Percentiles rank a stretch among this genome's conserved stretches.
These are phyloP conservation scores for Conopomorpha cramerella DNA, from an alignment of 1,140 invertebrate genomes.

Conservation along the genomic window DNA sequence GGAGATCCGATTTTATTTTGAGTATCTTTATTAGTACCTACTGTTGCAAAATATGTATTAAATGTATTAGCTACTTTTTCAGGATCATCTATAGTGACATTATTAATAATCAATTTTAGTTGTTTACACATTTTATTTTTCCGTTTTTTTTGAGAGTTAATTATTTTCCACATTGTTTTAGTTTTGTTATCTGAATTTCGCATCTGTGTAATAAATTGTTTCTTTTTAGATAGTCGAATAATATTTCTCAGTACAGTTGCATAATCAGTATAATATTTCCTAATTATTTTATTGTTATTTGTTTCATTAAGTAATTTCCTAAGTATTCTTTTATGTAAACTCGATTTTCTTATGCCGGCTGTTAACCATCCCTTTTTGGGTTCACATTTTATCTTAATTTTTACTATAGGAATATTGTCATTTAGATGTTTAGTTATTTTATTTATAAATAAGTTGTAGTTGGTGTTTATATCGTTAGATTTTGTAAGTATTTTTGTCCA, in stretches of 20 bases:
- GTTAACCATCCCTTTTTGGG: constrained; percentile 1
- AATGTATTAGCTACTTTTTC: background rate
- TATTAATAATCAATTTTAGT: background rate
- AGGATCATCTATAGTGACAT: background rate
- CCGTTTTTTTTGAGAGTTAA: background rate
- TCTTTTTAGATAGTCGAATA: constrained; percentile 1
- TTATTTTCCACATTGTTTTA: constrained; percentile 1
- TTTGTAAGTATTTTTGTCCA: background rate
- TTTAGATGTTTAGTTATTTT: background rate
- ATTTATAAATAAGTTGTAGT: background rate
- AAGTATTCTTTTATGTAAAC: constrained; percentile 2
- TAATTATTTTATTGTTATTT: background rate
- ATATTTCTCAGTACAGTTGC: constrained; percentile 1
- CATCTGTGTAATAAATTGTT: background rate
- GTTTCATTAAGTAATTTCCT: constrained; percentile 1
- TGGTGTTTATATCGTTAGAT: background rate
- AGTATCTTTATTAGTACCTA: background rate
- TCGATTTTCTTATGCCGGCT: background rate
- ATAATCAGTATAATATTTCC: constrained; percentile 2
- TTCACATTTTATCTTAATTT: background rate
- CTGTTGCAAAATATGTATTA: constrained; percentile 1
- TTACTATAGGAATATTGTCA: background rate
- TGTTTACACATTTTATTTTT: background rate
- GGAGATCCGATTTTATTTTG: background rate
- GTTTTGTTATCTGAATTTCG: constrained; percentile 2